These are phyloP conservation scores for Cremastobaeus sp. DNA, from an alignment of 2,888 invertebrate species.

Conservation along the genomic window DNA sequence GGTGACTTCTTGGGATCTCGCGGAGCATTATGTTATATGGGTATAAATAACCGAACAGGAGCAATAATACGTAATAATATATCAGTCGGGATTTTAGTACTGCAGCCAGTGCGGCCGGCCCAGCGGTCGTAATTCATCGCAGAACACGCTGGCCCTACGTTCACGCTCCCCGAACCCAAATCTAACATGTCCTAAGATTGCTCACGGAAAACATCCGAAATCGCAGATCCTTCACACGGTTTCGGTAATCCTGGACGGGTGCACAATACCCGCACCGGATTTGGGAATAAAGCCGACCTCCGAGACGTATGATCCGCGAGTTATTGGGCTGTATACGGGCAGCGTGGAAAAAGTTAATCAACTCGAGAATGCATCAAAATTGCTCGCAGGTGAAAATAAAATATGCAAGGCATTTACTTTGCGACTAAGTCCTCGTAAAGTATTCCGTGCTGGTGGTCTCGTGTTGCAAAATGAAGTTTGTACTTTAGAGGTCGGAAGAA, in stretches of 20 bases:
- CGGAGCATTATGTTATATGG: slow-evolving; percentile 78
- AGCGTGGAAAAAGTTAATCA: too few species aligned
- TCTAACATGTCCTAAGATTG: slow-evolving; percentile 3
- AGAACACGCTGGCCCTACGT: slow-evolving; percentile 66
- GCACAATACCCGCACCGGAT: too few species aligned
- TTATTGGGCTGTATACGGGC: too few species aligned
- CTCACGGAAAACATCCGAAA: slow-evolving; percentile 3
- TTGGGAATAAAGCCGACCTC: too few species aligned
- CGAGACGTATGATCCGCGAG: too few species aligned
- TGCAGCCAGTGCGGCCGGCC: slow-evolving; percentile 74
- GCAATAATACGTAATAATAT: slow-evolving; percentile 79
- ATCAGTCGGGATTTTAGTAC: slow-evolving; percentile 79
- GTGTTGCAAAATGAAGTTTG: slow-evolving; percentile 29
- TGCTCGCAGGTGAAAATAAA: too few species aligned
- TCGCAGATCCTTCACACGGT: not conserved
- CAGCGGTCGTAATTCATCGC: slow-evolving; percentile 78
- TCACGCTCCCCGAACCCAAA: slow-evolving; percentile 35
- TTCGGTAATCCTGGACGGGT: slow-evolving; percentile 1
- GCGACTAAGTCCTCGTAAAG: not conserved
- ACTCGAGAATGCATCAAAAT: too few species aligned
- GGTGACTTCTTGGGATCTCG: slow-evolving; percentile 74
- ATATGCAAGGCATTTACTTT: not conserved
- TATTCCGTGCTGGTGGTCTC: slow-evolving; percentile 3
- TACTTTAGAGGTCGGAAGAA: slow-evolving; percentile 17
- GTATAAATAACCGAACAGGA: slow-evolving; percentile 78